phyloP scores from a whole-genome alignment of 2,888 invertebrate genomes.

The Melitaea athalia region DNA sequence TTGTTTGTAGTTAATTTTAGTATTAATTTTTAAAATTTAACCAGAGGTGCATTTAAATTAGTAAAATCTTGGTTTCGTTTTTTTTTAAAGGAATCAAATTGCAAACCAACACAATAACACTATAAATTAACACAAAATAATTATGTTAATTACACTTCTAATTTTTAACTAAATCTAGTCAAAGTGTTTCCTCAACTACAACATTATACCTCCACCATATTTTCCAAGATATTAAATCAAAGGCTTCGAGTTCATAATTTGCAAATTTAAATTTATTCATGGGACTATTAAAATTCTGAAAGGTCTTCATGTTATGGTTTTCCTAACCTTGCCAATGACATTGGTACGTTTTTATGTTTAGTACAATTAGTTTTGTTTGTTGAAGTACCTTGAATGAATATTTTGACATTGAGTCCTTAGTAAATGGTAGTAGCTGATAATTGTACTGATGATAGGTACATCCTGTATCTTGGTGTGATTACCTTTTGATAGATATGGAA shows the following conservation, averaged over 20 bases:
- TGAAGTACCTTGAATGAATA: conserved; percentile 31
- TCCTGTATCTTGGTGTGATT: neutral
- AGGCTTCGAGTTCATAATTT: neutral
- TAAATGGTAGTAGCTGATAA: conserved; percentile 14
- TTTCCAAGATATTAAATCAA: neutral
- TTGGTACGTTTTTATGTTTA: conserved; percentile 36
- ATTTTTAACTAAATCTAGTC: too few species aligned
- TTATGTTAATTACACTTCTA: too few species aligned
- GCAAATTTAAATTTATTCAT: conserved; percentile 8
- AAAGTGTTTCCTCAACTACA: neutral
- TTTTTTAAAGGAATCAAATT: neutral
- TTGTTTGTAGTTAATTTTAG: too few species aligned
- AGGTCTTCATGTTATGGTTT: conserved; percentile 39
- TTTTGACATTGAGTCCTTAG: conserved; percentile 30
- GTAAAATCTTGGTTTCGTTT: neutral
- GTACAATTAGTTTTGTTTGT: conserved; percentile 25
- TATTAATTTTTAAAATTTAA: too few species aligned
- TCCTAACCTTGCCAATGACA: conserved; percentile 54
- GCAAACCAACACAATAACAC: too few species aligned
- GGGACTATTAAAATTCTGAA: conserved; percentile 21
- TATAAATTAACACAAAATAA: too few species aligned
- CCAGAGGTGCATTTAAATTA: too few species aligned
- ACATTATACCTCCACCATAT: neutral
- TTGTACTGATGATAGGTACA: conserved; percentile 10
- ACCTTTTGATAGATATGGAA: neutral